These are phyloP conservation scores for Sebastes diploproa DNA, from an alignment of 2,797 vertebrate species.

Conservation along the genomic window DNA sequence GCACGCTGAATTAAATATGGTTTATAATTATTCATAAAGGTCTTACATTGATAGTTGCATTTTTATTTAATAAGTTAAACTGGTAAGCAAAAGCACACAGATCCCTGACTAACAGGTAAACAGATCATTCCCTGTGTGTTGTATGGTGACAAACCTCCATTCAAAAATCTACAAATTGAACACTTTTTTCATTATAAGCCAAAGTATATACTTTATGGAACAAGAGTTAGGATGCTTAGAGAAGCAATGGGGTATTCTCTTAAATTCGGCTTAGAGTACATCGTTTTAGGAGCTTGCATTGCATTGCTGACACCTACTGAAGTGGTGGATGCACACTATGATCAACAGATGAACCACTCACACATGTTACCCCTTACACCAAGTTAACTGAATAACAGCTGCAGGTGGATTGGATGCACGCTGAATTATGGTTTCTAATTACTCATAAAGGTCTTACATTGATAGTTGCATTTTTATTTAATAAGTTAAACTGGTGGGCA, in stretches of 20 bases:
- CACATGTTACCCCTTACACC: neutral
- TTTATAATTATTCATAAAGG: neutral
- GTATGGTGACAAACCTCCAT: neutral
- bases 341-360: neutral
- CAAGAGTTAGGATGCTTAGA: neutral
- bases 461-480: neutral
- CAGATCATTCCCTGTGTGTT: neutral
- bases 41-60: neutral
- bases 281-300: too few relatives aligned
- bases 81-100: too few relatives aligned
- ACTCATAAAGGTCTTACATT: neutral
- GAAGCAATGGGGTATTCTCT: neutral
- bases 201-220: fast-evolving
- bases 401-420: neutral
- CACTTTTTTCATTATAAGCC: neutral
- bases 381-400: neutral
- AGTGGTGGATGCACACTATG: too few relatives aligned
- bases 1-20: neutral
- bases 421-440: neutral
- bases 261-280: neutral
- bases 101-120: slow-evolving; percentile 78
- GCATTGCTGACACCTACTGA: neutral
- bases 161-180: neutral
- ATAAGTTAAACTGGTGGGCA: neutral
- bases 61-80: neutral